Evolutionary conservation across 2,113 vertebrate species (phyloP), one percentile per base, ranked within the genome.

Genomic region (Gambusia holbrooki): DNA sequence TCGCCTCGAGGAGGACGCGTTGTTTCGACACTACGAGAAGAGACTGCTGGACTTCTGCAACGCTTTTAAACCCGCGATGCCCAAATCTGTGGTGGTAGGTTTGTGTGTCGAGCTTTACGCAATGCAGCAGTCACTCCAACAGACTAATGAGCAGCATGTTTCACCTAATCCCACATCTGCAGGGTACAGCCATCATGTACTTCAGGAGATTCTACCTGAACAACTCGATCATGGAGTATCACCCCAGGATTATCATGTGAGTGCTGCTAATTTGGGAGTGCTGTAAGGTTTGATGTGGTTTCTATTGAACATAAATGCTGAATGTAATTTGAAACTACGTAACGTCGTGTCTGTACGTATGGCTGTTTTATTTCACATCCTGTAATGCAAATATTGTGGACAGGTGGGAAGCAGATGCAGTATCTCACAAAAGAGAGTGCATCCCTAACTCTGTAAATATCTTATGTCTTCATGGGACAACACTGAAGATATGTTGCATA

Each of bases 161-260:
- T 82, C 35, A 12, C 35, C 35, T 37, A 0, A 3, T 12, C 12
- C 77, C 54, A 14, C 30, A 22, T 87, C 60, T 79, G 65, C 90
- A 99, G 98, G 97, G 97, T 30, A 97, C 97, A 80, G 97, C 97
- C 54, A 90, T 95, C 82, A 97, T 97, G 96, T 99, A 97, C 93
- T 99, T 99, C 86, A 96, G 96, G 84, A 95, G 97, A 73, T 99
- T 99, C 94, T 99, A 98, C 90, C 93, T 98, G 77, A 97, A 97
- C 93, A 99, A 99, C 87, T 98, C 98, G 0, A 92, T 98, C 69
- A 98, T 99, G 98, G 98, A 99, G 66, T 96, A 97, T 86, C 96
- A 98, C 76, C 98, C 98, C 22, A 95, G 97, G 79, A 96, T 96
- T 86, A 99, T 98, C 89, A 98, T 99, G 98, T 97, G 86, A 97